Percentiles rank a stretch among this genome's conserved stretches.
These are phyloP conservation scores for Thymallus thymallus DNA, from an alignment of 2,113 vertebrate species.

Conservation along the genomic window DNA sequence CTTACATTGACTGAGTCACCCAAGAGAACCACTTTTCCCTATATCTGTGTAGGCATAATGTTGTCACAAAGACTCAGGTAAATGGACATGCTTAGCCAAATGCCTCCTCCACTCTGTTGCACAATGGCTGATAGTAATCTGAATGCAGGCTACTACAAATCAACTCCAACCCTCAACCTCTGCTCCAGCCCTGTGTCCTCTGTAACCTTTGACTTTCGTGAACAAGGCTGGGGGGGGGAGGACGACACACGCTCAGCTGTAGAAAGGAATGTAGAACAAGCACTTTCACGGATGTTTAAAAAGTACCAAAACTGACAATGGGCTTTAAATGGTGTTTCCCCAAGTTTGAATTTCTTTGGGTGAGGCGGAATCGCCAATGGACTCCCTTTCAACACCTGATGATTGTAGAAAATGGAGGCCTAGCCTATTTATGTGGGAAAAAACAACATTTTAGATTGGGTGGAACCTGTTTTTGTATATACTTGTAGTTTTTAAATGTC, in stretches of 20 bases:
- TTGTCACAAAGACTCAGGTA: background rate
- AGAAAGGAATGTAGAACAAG: background rate
- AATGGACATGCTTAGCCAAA: background rate
- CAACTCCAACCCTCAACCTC: slow-evolving; percentile 7
- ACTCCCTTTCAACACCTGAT: too few relatives aligned
- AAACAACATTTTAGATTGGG: background rate
- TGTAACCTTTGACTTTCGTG: slow-evolving; percentile 7
- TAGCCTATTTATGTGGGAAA: too few relatives aligned
- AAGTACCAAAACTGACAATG: background rate
- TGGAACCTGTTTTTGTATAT: background rate
- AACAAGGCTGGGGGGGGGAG: background rate
- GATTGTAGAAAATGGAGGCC: too few relatives aligned
- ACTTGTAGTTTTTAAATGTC: background rate
- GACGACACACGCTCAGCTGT: background rate
- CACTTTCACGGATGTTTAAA: background rate
- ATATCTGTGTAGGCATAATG: too few relatives aligned
- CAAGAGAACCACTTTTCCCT: background rate
- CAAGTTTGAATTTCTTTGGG: background rate
- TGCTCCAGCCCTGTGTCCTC: background rate
- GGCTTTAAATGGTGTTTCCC: background rate
- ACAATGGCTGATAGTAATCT: background rate
- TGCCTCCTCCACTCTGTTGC: background rate
- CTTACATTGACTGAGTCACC: background rate
- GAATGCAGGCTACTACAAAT: background rate
- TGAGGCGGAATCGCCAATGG: background rate